Conservation (phyloP, 2,888 invertebrate genomes). For the Tricholauxania praeusta region DNA sequence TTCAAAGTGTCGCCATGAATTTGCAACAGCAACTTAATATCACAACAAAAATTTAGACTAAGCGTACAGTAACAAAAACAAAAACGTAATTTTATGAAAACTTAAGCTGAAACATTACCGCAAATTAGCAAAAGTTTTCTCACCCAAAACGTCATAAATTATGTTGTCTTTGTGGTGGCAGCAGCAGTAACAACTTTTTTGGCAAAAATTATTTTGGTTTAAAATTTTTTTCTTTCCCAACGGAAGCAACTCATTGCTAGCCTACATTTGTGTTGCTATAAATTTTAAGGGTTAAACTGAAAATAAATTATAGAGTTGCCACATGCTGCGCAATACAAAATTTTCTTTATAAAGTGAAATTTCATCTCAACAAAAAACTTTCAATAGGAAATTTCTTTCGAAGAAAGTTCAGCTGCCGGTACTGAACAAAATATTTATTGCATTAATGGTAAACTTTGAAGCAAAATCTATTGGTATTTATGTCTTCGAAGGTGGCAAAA, state of each 20-base stretch:
- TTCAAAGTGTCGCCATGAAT: conserved; percentile 26
- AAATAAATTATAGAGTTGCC: conserved; percentile 23
- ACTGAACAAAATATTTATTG: too few species aligned
- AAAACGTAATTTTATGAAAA: conserved; percentile 35
- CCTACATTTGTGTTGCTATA: too few species aligned
- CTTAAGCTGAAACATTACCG: conserved; percentile 60
- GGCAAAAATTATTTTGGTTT: too few species aligned
- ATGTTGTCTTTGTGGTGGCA: conserved; percentile 43
- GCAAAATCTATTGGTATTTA: too few species aligned
- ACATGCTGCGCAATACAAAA: conserved; percentile 25
- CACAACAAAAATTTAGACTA: not conserved
- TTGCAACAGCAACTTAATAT: conserved; percentile 1
- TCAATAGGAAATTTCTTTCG: too few species aligned
- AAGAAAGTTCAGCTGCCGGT: too few species aligned
- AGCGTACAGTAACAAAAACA: conserved; percentile 9
- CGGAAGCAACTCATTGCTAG: too few species aligned
- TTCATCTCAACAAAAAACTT: too few species aligned
- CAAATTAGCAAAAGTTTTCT: conserved; percentile 68
- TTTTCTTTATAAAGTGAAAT: conserved; percentile 12
- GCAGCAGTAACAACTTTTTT: not conserved
- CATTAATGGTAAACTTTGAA: too few species aligned
- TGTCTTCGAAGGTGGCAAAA: too few species aligned
- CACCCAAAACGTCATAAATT: conserved; percentile 45
- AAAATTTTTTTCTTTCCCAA: too few species aligned
- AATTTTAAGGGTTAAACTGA: not conserved